Base-by-base conservation (phyloP, 1,140 invertebrate species). In the Zaprionus africanus region DNA sequence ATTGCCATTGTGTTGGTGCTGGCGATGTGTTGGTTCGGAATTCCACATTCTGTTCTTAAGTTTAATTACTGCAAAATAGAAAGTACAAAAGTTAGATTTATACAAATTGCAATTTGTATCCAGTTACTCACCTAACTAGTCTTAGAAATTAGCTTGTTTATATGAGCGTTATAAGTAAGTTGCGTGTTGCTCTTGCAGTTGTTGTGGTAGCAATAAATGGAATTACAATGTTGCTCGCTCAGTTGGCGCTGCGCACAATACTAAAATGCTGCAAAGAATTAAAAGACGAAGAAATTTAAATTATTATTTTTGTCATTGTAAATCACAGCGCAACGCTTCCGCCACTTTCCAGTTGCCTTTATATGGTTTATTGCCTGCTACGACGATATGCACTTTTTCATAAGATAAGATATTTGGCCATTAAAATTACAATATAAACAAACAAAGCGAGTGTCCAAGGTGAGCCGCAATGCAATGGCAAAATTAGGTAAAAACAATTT, bases 1-100 rank as follows among this genome's bases (percentile, higher is more conserved):
- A 53, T 80, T 90, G 74, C 83, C 82, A 91, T 87, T 91, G n/a
- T 77, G 63, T 38, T 76, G 76, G 31, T 74, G 78, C 65, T 87
- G 83, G 41, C 76, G 82, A 46, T 84, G 70, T 79, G 82, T 79
- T 82, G 86, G 77, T 80, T 92, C 91, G 68, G 87, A 88, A 81
- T 92, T 92, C 91, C 91, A 92, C 91, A 92, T 92, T 53, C 41
- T 86, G 70, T 63, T 59, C 56, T 70, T 90, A 73, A 58, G 43
- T 53, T 78, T 74, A 76, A 63, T 26, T 84, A 88, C 85, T 90
- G 51, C 17, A 49, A 59, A 19, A 12, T 17, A 46, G 5, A 46
- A 24, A 41, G 15, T 2, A 6, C 17, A 53, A 22, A 22, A 12
- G 15, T 1, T 1, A 51, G 24, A 17, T 17, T 17, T 61, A 61